Evolutionary conservation across 2,888 invertebrate species (phyloP), one percentile per base, ranked within the genome.

Genomic region (Ernsta delagoae): DNA sequence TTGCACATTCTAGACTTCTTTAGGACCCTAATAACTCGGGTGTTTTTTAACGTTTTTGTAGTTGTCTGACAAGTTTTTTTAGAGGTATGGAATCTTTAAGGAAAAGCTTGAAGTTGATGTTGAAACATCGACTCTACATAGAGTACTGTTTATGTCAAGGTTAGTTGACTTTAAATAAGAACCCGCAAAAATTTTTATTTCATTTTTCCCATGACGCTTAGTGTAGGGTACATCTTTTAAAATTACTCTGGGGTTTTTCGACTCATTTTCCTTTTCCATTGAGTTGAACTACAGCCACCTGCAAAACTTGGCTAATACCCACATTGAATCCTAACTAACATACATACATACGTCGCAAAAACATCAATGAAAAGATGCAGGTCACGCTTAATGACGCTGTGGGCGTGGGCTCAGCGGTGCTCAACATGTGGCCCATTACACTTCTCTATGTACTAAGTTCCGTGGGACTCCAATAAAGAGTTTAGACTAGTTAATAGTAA

Each of bases 361-460:
- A 64, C 57, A 69, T 39, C 54, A 53, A 69, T 69, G 61, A 56
- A 48, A 43, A 59, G 41, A 70, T 70, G 57, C 71, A 65, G 62
- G 50, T 59, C 65, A 66, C 70, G 61, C 65, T 62, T 59, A 53
- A 57, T 60, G 59, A 57, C 50, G 41, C n/a, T 39, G 66, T 61
- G 64, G 57, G 53, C 34, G 71, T 67, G 56, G 68, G 45, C 45
- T 24, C 67, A 67, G 67, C 68, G 68, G 54, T 68, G 45, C 57
- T 68, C 68, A 68, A 68, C 56, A 34, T 57, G 62, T 16, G 48
- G 57, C 8, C 59, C 36, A 65, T 65, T 50, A 16, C 6, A 12
- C 39, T 53, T 24, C 16, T 50, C 36, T 62, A 16, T 56, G 53
- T 24, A 31, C 31, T 45, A 3, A 6, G 36, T 24, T 24, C 24